phyloP scores from a whole-genome alignment of 2,888 invertebrate genomes.

The Agonum fuliginosum region DNA sequence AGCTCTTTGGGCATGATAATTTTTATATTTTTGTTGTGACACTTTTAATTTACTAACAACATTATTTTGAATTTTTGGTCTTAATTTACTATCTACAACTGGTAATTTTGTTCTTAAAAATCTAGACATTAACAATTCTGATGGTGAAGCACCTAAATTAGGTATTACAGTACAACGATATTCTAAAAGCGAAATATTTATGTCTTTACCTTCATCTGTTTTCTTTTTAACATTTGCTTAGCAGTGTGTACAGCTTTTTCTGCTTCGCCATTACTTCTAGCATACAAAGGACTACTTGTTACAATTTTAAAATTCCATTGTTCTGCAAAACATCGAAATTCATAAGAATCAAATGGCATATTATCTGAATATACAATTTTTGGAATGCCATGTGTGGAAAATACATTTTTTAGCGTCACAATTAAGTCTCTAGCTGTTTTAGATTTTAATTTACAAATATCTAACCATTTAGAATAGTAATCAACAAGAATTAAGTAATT shows the following conservation, averaged over 20 bases:
- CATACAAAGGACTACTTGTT: neutral
- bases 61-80: constrained; percentile 4
- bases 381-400: neutral
- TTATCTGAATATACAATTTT: neutral
- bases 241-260: constrained; percentile 20
- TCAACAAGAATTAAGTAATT: neutral
- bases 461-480: constrained; percentile 12
- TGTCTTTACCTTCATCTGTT: neutral
- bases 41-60: neutral
- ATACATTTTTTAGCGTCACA: neutral
- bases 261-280: neutral
- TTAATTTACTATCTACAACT: neutral
- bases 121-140: constrained; percentile 3
- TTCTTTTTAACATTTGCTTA: constrained; percentile 2
- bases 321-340: neutral
- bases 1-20: neutral
- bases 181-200: neutral
- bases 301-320: constrained; percentile 8
- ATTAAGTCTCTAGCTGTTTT: neutral
- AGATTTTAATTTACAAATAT: neutral
- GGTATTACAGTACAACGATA: neutral
- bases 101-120: constrained; percentile 6
- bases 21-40: constrained; percentile 3
- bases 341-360: neutral
- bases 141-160: neutral